phyloP scores from a whole-genome alignment of 2,113 vertebrate species.

The Sterna hirundo region DNA sequence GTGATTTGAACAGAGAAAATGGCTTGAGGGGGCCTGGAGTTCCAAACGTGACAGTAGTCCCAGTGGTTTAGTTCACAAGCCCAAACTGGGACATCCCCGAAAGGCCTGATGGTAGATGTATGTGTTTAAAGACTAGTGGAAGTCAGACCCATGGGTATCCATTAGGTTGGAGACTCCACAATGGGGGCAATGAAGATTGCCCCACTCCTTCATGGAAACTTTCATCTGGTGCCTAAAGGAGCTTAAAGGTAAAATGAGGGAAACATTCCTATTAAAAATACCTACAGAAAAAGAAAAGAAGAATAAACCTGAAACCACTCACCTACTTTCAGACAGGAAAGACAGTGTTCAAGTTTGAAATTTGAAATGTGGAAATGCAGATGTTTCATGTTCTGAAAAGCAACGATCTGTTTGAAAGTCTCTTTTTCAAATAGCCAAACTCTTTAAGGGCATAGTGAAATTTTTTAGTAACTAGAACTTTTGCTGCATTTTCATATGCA shows the following conservation, averaged over 20 bases:
- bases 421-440: not conserved
- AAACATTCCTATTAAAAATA: not conserved
- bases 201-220: not conserved
- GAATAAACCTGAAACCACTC: not conserved
- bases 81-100: not conserved
- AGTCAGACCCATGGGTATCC: rapidly evolving
- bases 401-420: not conserved
- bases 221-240: not conserved
- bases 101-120: not conserved
- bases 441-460: not conserved
- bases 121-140: not conserved
- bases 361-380: not conserved
- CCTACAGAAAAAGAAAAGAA: not conserved
- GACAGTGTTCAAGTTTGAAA: not conserved
- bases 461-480: too few relatives aligned
- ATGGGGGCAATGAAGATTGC: not conserved
- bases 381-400: not conserved
- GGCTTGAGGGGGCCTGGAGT: not conserved
- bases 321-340: not conserved
- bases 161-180: not conserved
- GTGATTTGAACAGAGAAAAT: not conserved
- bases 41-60: not conserved
- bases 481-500: not conserved
- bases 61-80: not conserved
- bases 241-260: not conserved